Evolutionary conservation across 2,113 vertebrate genomes (phyloP).

Genomic region (Pseudonaja textilis): DNA sequence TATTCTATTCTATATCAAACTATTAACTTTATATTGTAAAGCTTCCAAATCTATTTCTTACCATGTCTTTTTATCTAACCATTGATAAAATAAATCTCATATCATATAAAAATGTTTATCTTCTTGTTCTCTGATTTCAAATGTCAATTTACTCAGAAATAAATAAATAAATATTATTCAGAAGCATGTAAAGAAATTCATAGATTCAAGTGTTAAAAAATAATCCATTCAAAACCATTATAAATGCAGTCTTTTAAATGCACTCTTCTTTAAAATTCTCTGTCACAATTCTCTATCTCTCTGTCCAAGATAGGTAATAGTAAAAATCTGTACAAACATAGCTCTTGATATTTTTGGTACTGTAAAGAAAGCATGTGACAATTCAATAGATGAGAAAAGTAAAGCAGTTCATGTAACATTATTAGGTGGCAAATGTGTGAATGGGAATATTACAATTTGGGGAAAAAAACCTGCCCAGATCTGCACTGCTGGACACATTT

Average conservation of each 20-base stretch:
- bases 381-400: background rate
- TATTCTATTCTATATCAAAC: no score
- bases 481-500: background rate
- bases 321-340: background rate
- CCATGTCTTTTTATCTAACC: no score
- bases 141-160: no score
- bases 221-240: rapidly evolving
- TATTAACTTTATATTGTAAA: no score
- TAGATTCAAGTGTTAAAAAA: background rate
- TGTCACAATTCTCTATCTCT: no score
- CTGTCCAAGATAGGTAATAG: background rate
- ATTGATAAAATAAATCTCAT: no score
- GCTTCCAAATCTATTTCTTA: no score
- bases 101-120: no score
- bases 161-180: background rate
- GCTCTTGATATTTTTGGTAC: background rate
- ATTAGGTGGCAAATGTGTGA: background rate
- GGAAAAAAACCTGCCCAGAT: background rate
- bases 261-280: rapidly evolving
- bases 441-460: background rate
- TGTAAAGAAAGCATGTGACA: background rate
- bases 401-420: background rate
- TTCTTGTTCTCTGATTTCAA: no score
- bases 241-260: background rate
- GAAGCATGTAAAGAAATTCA: background rate